Evolutionary conservation across 2,113 vertebrate species (phyloP), one percentile per base, ranked within the genome.

Genomic region (Odontesthes bonariensis): DNA sequence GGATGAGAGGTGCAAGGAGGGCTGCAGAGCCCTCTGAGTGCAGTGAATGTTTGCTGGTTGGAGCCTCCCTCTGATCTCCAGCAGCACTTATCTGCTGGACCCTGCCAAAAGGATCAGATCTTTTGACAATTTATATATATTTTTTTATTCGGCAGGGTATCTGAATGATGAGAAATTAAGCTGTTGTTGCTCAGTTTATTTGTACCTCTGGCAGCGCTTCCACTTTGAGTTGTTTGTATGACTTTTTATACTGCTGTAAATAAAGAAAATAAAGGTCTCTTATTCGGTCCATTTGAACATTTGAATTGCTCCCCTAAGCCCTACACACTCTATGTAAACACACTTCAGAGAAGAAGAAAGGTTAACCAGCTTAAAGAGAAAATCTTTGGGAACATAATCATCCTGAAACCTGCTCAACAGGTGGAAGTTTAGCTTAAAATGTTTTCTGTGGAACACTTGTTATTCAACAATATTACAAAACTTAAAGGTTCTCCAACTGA

Each of bases 11-110:
- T 13, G 52, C 52, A 57, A 35, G 57, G 52, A 73, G 33, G 23
- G 19, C 56, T 10, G 62, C n/a, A 20, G 54, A 75, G 62, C 56
- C 68, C 40, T 63, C 54, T 20, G 71, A 59, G 49, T 7, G 53
- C 56, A 69, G 46, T 9, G 14, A 14, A 42, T 32, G 20, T 63
- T 13, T 8, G 4, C 60, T 65, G 59, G 60, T 13, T 31, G 42
- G 60, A 23, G 31, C 23, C 46, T 19, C 27, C n/a, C 44, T 57
- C 4, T 14, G 35, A 11, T 23, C 63, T 53, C 56, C 64, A 57
- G 58, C 59, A 44, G 44, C 54, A 33, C 42, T n/a, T 31, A 51
- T 22, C 55, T 44, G 44, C 61, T 64, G 67, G 20, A 58, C 40
- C 32, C 42, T 57, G 33, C 52, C 52, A 17, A 38, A 38, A 17